A percentile compares a stretch with the other conserved stretches of the same genome.
These are phyloP conservation scores for Sarotherodon lohbergeri DNA, from an alignment of 2,113 vertebrate genomes.

Conservation along the genomic window DNA sequence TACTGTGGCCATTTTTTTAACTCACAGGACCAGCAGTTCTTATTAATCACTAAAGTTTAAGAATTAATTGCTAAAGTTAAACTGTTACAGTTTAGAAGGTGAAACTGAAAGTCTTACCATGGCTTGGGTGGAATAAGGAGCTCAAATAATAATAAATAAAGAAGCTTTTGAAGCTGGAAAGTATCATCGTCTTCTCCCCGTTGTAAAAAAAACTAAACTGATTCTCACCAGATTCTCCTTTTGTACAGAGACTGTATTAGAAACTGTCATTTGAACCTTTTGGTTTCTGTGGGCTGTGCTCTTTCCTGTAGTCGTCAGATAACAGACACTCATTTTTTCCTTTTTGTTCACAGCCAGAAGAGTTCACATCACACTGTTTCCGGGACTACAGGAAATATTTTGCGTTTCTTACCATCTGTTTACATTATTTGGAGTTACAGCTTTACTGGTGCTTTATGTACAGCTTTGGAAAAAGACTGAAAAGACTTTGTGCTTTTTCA, in stretches of 20 bases:
- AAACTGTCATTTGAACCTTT: not conserved
- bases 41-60: not conserved
- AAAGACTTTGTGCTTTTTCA: not conserved
- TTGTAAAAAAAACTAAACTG: not conserved
- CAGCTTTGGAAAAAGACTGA: not conserved
- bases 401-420: not conserved
- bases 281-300: not conserved
- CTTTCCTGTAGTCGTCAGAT: not conserved
- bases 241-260: not conserved
- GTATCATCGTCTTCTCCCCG: not conserved
- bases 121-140: not conserved
- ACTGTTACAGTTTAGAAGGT: not conserved
- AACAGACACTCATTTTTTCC: not conserved
- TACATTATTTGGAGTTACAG: not conserved
- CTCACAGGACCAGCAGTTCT: not conserved
- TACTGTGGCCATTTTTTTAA: not conserved
- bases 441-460: not conserved
- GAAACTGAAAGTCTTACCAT: conserved; percentile 4
- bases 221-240: not conserved
- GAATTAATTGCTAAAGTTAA: not conserved
- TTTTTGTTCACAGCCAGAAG: too few relatives aligned
- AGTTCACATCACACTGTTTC: not conserved
- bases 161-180: not conserved
- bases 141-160: not conserved
- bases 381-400: not conserved